Base-by-base conservation (phyloP, 2,797 vertebrate genomes). In the Leptatherina wallacei region DNA sequence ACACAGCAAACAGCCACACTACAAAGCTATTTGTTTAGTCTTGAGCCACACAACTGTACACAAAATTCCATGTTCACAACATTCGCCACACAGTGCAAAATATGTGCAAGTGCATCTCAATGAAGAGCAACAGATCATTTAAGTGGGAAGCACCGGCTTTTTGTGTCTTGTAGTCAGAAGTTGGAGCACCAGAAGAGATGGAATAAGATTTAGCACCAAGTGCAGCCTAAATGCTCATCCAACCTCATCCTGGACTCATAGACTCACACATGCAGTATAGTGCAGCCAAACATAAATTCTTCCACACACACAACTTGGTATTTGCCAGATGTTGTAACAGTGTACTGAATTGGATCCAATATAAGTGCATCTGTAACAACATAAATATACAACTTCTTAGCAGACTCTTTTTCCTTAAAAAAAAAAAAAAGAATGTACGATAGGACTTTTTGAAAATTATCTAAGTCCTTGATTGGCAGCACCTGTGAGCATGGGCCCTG, bases 21-120 rank as follows among this genome's bases (percentile, higher is more conserved):
- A 69, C 2, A 24, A 32, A 69, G 57, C 62, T 18, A 0, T 76
- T 51, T 40, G 66, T 62, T 63, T 75, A 35, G 35, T 57, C 16
- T 42, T 42, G 38, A 40, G 13, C 38, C 38, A 13, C 38, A 40
- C 38, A 40, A 14, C 13, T 10, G 11, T 2, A 18, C 40, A 42
- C 14, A 42, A 42, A 42, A 42, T 16, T 4, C 3, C 4, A 18
- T 6, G 4, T 42, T 42, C 14, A 16, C 5, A 42, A 18, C 14
- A 16, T 42, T 42, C 14, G 14, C 40, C 40, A 42, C 40, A 4
- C 4, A 22, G 20, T n/a, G 7, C 0, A 49, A n/a, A 20, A 18
- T 18, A 44, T 44, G 42, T 44, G 7, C 18, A 47, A n/a, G 44
- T 20, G 10, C 7, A n/a, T 44, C 42, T 49, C 6, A 6, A 24